These are phyloP conservation scores for Camelus bactrianus DNA, from an alignment of 2,113 vertebrate species.

Conservation along the genomic window DNA sequence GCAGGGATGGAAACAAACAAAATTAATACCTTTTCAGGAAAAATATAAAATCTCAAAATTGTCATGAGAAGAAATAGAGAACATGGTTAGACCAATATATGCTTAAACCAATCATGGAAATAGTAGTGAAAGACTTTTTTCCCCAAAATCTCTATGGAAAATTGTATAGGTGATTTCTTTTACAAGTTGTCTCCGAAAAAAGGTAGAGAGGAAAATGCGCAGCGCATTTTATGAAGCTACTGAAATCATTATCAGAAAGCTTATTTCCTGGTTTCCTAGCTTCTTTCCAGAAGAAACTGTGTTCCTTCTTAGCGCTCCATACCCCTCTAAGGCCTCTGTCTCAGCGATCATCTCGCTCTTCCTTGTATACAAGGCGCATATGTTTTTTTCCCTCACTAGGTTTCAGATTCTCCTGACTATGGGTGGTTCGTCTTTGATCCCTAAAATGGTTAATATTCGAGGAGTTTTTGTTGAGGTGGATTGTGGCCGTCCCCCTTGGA, in stretches of 20 bases:
- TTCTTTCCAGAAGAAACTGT: not conserved
- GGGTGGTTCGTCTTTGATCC: not conserved
- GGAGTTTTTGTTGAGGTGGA: not conserved
- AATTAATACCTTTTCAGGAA: constrained; percentile 12
- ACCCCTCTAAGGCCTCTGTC: not conserved
- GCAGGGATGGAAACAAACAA: not conserved
- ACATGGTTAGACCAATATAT: not conserved
- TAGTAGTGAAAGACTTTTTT: not conserved
- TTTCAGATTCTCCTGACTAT: not conserved
- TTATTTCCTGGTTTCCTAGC: not conserved
- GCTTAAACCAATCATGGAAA: not conserved
- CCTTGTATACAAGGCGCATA: fast-evolving
- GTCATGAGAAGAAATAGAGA: not conserved
- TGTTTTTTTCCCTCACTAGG: not conserved
- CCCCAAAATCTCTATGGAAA: not conserved
- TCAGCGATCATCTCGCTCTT: fast-evolving
- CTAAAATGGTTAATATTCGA: not conserved
- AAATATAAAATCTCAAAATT: not conserved
- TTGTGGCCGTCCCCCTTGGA: not conserved
- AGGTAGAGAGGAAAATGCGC: not conserved
- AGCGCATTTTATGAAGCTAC: not conserved
- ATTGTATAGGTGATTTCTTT: not conserved
- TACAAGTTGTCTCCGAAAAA: not conserved
- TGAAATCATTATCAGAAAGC: not conserved
- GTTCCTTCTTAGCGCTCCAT: not conserved